Percentiles rank a stretch among this genome's conserved stretches.
phyloP scores from a whole-genome alignment of 2,888 invertebrate genomes.

The Sialis lutaria region DNA sequence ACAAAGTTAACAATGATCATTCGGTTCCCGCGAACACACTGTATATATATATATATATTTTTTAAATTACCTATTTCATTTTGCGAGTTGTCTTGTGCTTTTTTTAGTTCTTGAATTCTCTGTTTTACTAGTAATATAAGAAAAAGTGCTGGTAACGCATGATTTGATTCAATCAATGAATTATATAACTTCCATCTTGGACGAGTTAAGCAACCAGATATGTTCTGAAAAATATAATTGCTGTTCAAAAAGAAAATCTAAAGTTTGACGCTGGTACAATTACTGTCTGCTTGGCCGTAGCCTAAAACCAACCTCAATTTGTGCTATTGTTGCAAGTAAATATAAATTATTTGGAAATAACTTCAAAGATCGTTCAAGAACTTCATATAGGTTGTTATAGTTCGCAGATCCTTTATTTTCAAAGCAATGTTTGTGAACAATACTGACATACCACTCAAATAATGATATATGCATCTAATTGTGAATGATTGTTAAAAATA shows the following conservation, averaged over 20 bases:
- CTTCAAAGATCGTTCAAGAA: slow-evolving; percentile 20
- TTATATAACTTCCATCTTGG: slow-evolving; percentile 36
- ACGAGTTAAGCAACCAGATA: slow-evolving; percentile 22
- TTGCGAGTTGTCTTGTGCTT: neutral
- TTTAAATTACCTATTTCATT: neutral
- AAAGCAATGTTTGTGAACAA: slow-evolving; percentile 20
- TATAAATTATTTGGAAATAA: slow-evolving; percentile 40
- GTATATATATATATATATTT: neutral
- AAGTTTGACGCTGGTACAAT: slow-evolving; percentile 3
- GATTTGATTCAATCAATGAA: slow-evolving; percentile 24
- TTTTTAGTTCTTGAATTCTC: slow-evolving; percentile 16
- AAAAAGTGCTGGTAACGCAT: slow-evolving; percentile 28
- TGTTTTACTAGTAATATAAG: slow-evolving; percentile 26
- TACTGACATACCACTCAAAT: slow-evolving; percentile 24
- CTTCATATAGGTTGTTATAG: slow-evolving; percentile 24
- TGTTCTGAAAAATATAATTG: slow-evolving; percentile 14
- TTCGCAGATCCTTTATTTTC: slow-evolving; percentile 20
- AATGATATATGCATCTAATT: slow-evolving; percentile 17
- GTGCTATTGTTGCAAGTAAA: slow-evolving; percentile 31
- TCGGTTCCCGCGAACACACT: neutral
- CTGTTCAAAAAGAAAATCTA: neutral
- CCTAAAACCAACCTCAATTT: slow-evolving; percentile 24
- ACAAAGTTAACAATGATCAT: no score
- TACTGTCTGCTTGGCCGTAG: slow-evolving; percentile 16
- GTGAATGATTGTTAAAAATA: slow-evolving; percentile 12